Conservation (phyloP, 2,797 vertebrate species). For the Cirrhinus mrigala region DNA sequence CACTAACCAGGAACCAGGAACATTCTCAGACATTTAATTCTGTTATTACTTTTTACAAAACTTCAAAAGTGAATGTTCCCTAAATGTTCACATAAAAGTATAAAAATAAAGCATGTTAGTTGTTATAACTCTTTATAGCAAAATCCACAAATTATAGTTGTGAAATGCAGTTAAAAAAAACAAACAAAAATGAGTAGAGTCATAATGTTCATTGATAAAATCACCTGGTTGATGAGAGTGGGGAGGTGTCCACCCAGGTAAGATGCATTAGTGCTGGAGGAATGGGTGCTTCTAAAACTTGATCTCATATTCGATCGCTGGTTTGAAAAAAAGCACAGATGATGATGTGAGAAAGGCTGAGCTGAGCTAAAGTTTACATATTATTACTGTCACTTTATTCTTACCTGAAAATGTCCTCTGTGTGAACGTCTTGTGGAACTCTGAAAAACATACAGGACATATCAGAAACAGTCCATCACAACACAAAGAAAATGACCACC, state of each 20-base stretch:
- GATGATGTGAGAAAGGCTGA: neutral
- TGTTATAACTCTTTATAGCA: no score
- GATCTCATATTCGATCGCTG: neutral
- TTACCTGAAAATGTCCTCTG: conserved; percentile 3
- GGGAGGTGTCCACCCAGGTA: neutral
- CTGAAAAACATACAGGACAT: conserved; percentile 15
- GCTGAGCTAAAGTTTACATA: neutral
- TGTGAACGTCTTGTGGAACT: conserved; percentile 28
- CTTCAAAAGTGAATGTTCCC: no score
- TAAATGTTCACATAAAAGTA: no score
- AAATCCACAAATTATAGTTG: no score
- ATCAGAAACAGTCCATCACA: neutral
- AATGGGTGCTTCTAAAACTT: neutral
- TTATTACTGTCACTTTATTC: neutral
- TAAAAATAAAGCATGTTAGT: no score
- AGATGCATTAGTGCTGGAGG: neutral
- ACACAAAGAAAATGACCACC: neutral
- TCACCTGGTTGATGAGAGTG: conserved; percentile 40
- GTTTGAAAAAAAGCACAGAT: neutral
- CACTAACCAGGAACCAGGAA: no score
- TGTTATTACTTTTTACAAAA: no score
- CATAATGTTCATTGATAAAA: no score
- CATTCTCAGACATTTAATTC: neutral
- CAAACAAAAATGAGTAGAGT: neutral
- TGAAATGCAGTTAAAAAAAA: no score